Evolutionary conservation across 2,797 vertebrate species (phyloP).

Genomic region (Gobionotothen gibberifrons): DNA sequence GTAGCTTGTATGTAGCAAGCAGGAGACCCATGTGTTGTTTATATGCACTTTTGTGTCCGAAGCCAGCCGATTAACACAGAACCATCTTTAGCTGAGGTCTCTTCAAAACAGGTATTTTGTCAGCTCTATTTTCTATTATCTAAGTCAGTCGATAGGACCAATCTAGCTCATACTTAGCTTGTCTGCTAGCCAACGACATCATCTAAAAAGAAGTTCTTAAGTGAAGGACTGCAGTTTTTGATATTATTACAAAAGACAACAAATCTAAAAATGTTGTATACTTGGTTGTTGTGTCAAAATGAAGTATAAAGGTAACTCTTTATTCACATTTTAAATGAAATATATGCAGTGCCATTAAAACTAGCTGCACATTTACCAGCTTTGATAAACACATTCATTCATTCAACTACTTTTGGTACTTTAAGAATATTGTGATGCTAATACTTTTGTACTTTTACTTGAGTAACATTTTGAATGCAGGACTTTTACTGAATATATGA

Average conservation of each 20-base stretch:
- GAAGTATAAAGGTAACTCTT: too few species aligned
- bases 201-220: not conserved
- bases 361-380: too few species aligned
- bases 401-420: too few species aligned
- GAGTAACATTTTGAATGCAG: too few species aligned
- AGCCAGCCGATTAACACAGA: not conserved
- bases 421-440: too few species aligned
- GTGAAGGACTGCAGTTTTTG: not conserved
- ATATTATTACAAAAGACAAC: too few species aligned
- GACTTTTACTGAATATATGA: not conserved
- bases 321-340: too few species aligned
- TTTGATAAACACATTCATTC: too few species aligned
- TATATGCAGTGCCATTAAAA: too few species aligned
- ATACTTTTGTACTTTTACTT: too few species aligned
- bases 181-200: conserved; percentile 18
- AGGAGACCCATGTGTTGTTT: conserved; percentile 4
- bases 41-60: not conserved
- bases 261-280: not conserved
- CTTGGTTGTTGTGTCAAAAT: not conserved
- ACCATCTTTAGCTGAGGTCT: not conserved
- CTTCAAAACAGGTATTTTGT: conserved; percentile 34
- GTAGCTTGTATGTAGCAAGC: too few species aligned
- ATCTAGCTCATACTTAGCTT: conserved; percentile 24
- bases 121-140: not conserved
- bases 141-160: not conserved